Conservation (phyloP, 2,797 vertebrate species). For the Protosalanx chinensis region DNA sequence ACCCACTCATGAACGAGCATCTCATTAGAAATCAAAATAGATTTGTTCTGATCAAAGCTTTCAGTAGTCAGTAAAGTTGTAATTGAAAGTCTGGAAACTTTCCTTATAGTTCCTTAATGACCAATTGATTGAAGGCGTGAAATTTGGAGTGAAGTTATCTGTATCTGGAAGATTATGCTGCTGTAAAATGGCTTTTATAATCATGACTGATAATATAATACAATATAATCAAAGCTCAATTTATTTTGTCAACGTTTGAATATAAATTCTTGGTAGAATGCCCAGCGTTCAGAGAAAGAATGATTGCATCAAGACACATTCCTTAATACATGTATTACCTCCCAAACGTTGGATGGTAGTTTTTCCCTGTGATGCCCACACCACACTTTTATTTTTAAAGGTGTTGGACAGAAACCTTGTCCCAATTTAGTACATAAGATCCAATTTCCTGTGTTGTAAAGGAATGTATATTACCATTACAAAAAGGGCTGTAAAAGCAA, state of each 20-base stretch:
- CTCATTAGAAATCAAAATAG: constrained; percentile 10
- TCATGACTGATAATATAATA: too few species aligned
- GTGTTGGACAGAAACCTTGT: constrained; percentile 2
- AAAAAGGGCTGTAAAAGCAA: too few species aligned
- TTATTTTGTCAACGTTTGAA: not conserved
- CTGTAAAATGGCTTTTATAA: not conserved
- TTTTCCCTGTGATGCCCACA: constrained; percentile 32
- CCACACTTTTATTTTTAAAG: constrained; percentile 38
- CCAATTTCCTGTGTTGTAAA: not conserved
- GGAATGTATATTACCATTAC: not conserved
- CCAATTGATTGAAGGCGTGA: not conserved
- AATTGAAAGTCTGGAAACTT: constrained; percentile 5
- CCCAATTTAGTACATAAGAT: not conserved
- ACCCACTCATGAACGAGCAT: constrained; percentile 33
- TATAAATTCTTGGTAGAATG: not conserved
- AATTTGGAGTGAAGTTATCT: not conserved
- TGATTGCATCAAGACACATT: constrained; percentile 1
- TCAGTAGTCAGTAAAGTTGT: not conserved
- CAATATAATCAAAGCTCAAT: not conserved
- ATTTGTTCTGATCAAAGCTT: not conserved
- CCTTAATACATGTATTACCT: constrained; percentile 36
- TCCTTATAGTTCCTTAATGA: not conserved
- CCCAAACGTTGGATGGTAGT: constrained; percentile 18
- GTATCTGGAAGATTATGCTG: not conserved
- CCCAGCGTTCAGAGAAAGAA: not conserved